A percentile compares a stretch with the other conserved stretches of the same genome.
Evolutionary conservation across 2,113 vertebrate species (phyloP).

Genomic region (Nibea coibor): DNA sequence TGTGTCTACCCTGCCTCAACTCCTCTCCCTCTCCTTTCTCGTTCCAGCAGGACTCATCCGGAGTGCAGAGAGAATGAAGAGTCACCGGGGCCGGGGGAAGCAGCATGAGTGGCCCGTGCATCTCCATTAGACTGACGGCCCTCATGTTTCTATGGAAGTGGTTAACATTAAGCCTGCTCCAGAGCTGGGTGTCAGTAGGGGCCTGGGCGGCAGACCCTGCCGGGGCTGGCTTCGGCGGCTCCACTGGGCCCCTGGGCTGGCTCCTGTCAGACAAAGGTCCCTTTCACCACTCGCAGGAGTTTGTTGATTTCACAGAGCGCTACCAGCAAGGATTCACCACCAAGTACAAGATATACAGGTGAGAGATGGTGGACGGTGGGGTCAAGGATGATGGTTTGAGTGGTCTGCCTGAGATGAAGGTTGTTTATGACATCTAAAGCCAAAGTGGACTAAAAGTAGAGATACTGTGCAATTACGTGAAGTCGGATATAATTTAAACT

Average conservation of each 20-base stretch:
- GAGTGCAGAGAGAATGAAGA: slow-evolving; percentile 93
- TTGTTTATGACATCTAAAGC: background rate
- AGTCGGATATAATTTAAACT: background rate
- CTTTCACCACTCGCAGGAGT: slow-evolving; percentile 87
- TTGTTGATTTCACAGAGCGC: slow-evolving; percentile 86
- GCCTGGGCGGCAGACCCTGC: slow-evolving; percentile 75
- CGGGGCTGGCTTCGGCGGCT: slow-evolving; percentile 88
- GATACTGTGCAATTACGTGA: background rate
- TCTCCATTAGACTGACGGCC: slow-evolving; percentile 93
- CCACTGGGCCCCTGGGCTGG: slow-evolving; percentile 83
- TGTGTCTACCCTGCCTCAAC: slow-evolving; percentile 2
- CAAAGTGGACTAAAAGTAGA: background rate
- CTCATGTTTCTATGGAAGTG: slow-evolving; percentile 99
- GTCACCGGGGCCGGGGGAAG: slow-evolving; percentile 92
- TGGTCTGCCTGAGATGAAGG: background rate
- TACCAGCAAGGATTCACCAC: slow-evolving; percentile 88
- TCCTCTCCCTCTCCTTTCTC: slow-evolving; percentile 33
- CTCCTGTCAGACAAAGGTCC: slow-evolving; percentile 88
- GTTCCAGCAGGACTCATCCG: slow-evolving; percentile 68
- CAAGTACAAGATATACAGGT: slow-evolving; percentile 91
- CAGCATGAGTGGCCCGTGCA: slow-evolving; percentile 97
- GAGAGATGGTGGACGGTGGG: slow-evolving; percentile 24
- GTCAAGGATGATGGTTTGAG: background rate
- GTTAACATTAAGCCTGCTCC: slow-evolving; percentile 95
- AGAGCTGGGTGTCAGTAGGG: slow-evolving; percentile 89